Evolutionary conservation across 2,888 invertebrate genomes (phyloP).

Genomic region (Parnassius orleans): DNA sequence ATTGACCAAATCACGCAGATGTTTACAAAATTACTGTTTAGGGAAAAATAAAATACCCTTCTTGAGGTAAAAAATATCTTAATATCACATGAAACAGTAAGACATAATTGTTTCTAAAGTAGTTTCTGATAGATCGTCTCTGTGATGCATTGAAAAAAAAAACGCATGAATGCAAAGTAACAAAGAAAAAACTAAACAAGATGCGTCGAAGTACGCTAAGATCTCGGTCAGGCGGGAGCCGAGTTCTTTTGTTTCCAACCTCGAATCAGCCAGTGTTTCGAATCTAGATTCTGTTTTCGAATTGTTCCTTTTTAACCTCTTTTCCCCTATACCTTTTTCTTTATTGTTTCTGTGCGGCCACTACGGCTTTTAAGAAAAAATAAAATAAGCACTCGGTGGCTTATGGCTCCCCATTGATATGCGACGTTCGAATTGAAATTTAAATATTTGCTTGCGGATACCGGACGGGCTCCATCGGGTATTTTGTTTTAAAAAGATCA

Average conservation of each 20-base stretch:
- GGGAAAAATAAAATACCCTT: slow-evolving; percentile 1
- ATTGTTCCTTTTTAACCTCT: slow-evolving; percentile 55
- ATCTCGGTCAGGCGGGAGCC: slow-evolving; percentile 79
- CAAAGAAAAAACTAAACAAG: slow-evolving; percentile 60
- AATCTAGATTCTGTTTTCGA: slow-evolving; percentile 78
- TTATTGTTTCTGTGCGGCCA: slow-evolving; percentile 76
- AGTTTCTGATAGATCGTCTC: slow-evolving; percentile 72
- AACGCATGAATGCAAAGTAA: slow-evolving; percentile 70
- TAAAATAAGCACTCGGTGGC: slow-evolving; percentile 63
- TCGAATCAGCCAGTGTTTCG: slow-evolving; percentile 79
- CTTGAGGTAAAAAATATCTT: neutral
- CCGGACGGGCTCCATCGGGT: slow-evolving; percentile 69
- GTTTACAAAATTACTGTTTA: slow-evolving; percentile 6
- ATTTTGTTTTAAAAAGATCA: slow-evolving; percentile 65
- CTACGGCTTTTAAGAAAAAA: slow-evolving; percentile 54
- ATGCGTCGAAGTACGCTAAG: slow-evolving; percentile 74
- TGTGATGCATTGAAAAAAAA: slow-evolving; percentile 77
- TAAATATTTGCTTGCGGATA: slow-evolving; percentile 77
- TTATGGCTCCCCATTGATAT: slow-evolving; percentile 81
- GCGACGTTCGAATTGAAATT: slow-evolving; percentile 80
- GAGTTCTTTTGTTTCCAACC: slow-evolving; percentile 77
- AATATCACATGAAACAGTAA: slow-evolving; percentile 11
- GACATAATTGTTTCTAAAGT: slow-evolving; percentile 65
- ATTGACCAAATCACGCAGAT: neutral
- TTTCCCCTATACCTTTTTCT: slow-evolving; percentile 72